Evolutionary conservation across 2,888 invertebrate species (phyloP), one percentile per base, ranked within the genome.

Genomic region (Melinaea menophilus): DNA sequence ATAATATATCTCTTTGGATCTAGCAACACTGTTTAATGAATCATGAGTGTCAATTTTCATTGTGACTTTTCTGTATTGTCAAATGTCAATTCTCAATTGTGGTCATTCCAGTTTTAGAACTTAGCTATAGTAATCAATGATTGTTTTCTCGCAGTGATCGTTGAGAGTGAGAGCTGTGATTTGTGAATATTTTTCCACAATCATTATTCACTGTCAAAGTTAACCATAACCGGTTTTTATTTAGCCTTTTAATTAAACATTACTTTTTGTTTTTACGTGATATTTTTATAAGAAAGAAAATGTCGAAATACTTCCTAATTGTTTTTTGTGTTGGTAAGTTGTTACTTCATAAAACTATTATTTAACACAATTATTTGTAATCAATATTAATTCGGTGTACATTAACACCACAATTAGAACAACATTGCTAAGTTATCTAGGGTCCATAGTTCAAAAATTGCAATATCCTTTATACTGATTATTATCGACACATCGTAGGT

Each of bases 241-340:
- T 13, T 47, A 11, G 7, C 31, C 7, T 3, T 41, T 9, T 31
- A 31, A 51, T 31, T 46, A 51, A 51, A 51, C 22, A 9, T 31
- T 31, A 9, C 12, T n/a, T n/a, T 13, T 45, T 41, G n/a, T 31
- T 46, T 22, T 34, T 41, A 55, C 2, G 7, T 60, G n/a, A 35
- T 33, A n/a, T 55, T 47, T 35, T 47, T 33, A 48, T 37, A 4
- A 56, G 45, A 22, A 63, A 41, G 33, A 72, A 63, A 68, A 75
- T 76, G 76, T 69, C 69, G 35, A 74, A 69, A 59, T 71, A 66
- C 61, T 59, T 74, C 59, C 60, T 73, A 33, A 68, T 75, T n/a
- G 62, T 65, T 22, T 55, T 73, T 57, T 67, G 69, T 51, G 63
- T 77, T 51, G 76, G 78, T 78, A 71, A 77, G 77, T 68, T 61